phyloP scores from a whole-genome alignment of 2,888 invertebrate species.

The Pycnomerus fuliginosus region DNA sequence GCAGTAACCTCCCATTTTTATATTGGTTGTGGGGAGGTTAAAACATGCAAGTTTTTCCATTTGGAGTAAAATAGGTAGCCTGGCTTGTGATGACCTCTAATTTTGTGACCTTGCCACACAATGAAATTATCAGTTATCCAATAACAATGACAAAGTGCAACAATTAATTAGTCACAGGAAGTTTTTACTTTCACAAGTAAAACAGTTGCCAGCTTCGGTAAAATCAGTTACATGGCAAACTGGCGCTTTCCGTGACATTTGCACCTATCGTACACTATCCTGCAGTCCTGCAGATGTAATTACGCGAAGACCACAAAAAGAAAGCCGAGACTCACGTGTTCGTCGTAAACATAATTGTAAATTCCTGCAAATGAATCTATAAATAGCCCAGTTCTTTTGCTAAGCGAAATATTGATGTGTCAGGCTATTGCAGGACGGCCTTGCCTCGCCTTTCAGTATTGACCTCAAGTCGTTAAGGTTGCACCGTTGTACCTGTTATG shows the following conservation, averaged over 20 bases:
- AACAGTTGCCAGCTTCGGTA: no score
- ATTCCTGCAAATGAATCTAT: constrained; percentile 20
- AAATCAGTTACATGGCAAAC: no score
- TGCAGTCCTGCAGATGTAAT: constrained; percentile 6
- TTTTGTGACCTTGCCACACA: no score
- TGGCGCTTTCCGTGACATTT: constrained; percentile 17
- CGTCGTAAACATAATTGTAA: constrained; percentile 16
- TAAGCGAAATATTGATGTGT: constrained; percentile 16
- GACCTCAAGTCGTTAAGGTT: constrained; percentile 10
- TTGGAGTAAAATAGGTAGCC: no score
- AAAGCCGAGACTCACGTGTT: constrained; percentile 15
- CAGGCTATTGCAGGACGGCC: constrained; percentile 13
- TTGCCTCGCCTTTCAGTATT: constrained; percentile 14
- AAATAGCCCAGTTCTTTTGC: constrained; percentile 15
- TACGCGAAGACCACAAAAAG: constrained; percentile 14
- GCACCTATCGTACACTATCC: constrained; percentile 7
- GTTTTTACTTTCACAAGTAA: no score
- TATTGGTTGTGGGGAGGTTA: no score
- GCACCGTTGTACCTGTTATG: constrained; percentile 4
- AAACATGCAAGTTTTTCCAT: no score
- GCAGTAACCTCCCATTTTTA: no score
- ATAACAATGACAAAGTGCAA: no score
- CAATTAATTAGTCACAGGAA: no score
- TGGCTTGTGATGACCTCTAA: no score
- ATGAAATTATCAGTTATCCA: no score